Evolutionary conservation across 2,113 vertebrate genomes (phyloP).

Genomic region (Indicator maculatus): DNA sequence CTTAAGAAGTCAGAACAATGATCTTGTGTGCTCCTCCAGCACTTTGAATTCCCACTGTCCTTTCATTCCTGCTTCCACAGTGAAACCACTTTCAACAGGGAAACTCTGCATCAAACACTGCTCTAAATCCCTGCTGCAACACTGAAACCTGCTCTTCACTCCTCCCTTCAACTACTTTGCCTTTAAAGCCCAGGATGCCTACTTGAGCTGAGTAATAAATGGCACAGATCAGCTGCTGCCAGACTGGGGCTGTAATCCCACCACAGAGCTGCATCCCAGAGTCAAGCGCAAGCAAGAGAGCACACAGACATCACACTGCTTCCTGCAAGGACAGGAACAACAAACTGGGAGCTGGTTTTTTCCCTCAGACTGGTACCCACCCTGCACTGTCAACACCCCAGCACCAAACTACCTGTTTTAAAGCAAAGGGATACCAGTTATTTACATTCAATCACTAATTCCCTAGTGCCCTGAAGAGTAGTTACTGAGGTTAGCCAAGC

Average conservation of each 20-base stretch:
- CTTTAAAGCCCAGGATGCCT: neutral
- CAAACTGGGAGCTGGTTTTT: neutral
- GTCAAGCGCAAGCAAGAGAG: neutral
- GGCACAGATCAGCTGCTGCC: neutral
- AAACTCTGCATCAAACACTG: neutral
- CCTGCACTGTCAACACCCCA: neutral
- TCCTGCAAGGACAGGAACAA: neutral
- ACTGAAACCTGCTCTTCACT: neutral
- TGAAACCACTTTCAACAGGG: neutral
- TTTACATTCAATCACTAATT: slow-evolving; percentile 7
- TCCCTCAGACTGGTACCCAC: neutral
- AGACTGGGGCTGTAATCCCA: neutral
- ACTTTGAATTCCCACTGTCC: neutral
- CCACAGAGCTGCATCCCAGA: neutral
- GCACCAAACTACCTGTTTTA: neutral
- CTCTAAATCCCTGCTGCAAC: neutral
- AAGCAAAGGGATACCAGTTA: neutral
- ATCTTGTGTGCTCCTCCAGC: neutral
- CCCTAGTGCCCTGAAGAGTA: neutral
- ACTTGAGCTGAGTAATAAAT: neutral
- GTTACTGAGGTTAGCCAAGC: slow-evolving; percentile 13
- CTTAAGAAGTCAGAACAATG: neutral
- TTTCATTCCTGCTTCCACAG: neutral
- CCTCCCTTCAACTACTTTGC: neutral
- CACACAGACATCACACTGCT: neutral